Percentiles rank a stretch among this genome's conserved stretches.
These are phyloP conservation scores for Crotophaga sulcirostris DNA, from an alignment of 2,113 vertebrate genomes.

Conservation along the genomic window DNA sequence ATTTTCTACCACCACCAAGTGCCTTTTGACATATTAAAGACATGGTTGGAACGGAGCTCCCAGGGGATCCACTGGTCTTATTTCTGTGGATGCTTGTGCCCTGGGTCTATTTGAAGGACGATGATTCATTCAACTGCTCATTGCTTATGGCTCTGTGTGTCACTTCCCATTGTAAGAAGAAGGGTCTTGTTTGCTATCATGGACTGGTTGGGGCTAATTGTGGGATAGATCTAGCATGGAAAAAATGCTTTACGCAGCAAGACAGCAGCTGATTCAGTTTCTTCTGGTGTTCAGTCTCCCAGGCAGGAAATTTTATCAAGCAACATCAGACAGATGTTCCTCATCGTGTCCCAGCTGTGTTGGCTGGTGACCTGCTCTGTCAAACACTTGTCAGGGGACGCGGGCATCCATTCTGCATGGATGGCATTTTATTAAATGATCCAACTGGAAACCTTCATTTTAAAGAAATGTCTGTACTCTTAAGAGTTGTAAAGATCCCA, in stretches of 20 bases:
- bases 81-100: conserved; percentile 10
- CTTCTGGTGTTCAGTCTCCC: not conserved
- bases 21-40: conserved; percentile 53
- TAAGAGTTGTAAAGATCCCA: not conserved
- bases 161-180: conserved; percentile 29
- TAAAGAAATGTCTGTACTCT: not conserved
- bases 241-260: conserved; percentile 1
- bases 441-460: not conserved
- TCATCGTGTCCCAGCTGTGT: not conserved
- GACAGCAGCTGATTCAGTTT: not conserved
- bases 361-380: not conserved
- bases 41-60: conserved; percentile 32
- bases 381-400: not conserved
- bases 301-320: not conserved
- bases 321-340: conserved; percentile 25
- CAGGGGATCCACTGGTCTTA: conserved; percentile 25
- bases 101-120: conserved; percentile 37
- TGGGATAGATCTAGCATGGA: not conserved
- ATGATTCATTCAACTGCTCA: conserved; percentile 28
- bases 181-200: not conserved
- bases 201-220: conserved; percentile 4
- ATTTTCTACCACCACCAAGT: not conserved
- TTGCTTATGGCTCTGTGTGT: not conserved
- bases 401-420: accelerated
- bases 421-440: not conserved